Evolutionary conservation across 1,140 invertebrate genomes (phyloP), one percentile per base, ranked within the genome.

Genomic region (Brachionus koreanus): DNA sequence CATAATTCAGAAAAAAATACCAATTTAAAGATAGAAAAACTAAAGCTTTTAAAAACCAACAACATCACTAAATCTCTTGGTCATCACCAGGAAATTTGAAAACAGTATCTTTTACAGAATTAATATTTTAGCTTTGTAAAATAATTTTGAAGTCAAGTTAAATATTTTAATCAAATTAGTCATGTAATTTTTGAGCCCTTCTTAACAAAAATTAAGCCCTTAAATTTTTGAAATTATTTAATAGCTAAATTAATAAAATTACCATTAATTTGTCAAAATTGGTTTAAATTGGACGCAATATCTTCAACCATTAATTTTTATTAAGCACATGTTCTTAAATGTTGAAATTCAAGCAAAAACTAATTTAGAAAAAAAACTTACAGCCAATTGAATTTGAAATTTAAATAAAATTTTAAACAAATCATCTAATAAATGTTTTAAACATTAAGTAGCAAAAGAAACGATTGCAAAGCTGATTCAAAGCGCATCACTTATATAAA

Each of bases 311-410:
- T 65, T 65, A 65, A 65, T 13, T 65, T 65, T 29, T 65, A 65
- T 65, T 65, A 37, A 65, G 63, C 63, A 65, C 63, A 65, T 65
- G 63, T 65, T 65, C 29, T 65, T 33, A 29, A 37, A 37, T 13
- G 25, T 65, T 65, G 5, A 57, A 57, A 57, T 25, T 57, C 9
- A 57, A 23, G 16, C 16, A 57, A 52, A 19, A 57, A 57, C n/a
- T 57, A 57, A 57, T 16, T 57, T 57, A 42, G 39, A 42, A 42
- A 42, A n/a, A 42, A 42, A 42, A 29, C 29, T 29, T 57, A 19
- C 49, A 57, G 19, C 49, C 49, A 57, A 57, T 57, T 57, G 16
- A 52, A 52, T 16, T 52, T 46, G 1, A 49, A 49, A 49, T 57
- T 57, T 19, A 19, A 57, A 19, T 57, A 19, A 7, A 19, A 57